A percentile compares a stretch with the other conserved stretches of the same genome.
Conservation (phyloP, 2,113 vertebrate genomes). For the Oenanthe melanoleuca region DNA sequence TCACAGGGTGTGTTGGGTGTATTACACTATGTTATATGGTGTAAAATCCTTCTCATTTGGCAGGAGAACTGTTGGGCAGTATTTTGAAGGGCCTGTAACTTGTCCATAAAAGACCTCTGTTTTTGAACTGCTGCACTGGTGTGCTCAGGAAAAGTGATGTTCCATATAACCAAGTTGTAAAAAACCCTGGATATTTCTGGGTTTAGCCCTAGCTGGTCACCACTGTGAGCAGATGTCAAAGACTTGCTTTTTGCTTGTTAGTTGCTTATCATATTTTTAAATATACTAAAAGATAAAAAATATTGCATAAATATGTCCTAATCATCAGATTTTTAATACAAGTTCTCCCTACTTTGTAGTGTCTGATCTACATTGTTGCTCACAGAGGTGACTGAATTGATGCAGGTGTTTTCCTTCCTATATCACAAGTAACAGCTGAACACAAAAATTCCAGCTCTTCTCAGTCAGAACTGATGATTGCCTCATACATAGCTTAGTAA, state of each 20-base stretch:
- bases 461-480: background rate
- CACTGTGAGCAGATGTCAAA: background rate
- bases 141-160: background rate
- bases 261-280: background rate
- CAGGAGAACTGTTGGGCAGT: background rate
- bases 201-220: background rate
- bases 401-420: slow-evolving; percentile 12
- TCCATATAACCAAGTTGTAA: background rate
- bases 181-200: background rate
- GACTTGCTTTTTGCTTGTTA: background rate
- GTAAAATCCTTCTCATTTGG: background rate
- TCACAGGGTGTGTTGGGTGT: slow-evolving; percentile 46
- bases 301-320: background rate
- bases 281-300: background rate
- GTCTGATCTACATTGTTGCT: background rate
- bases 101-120: background rate
- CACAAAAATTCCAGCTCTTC: slow-evolving; percentile 1
- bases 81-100: background rate
- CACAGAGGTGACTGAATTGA: background rate
- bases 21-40: background rate
- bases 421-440: slow-evolving; percentile 15
- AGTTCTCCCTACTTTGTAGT: background rate
- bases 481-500: background rate
- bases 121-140: background rate
- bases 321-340: background rate